These are phyloP conservation scores for Drosophila malerkotliana DNA, from an alignment of 1,140 invertebrate species.

Conservation along the genomic window DNA sequence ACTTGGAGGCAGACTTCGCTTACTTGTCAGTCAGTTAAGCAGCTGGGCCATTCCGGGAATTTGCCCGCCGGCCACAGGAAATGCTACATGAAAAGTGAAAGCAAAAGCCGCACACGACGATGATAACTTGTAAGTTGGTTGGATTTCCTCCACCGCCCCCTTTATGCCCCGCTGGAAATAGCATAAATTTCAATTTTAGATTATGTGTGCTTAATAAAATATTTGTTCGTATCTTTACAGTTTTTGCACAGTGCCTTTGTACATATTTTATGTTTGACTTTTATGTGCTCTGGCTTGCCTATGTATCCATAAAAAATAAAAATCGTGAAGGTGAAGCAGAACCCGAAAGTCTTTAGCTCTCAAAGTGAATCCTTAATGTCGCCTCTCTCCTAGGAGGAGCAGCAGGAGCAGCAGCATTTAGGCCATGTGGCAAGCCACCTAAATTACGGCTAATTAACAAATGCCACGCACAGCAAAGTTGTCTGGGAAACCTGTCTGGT, in stretches of 20 bases:
- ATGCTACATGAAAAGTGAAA: slow-evolving; percentile 65
- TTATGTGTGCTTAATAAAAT: slow-evolving; percentile 77
- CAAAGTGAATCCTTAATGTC: slow-evolving; percentile 31
- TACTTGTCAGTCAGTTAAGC: slow-evolving; percentile 72
- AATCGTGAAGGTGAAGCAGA: background rate
- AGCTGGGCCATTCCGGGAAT: slow-evolving; percentile 59
- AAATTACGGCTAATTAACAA: slow-evolving; percentile 69
- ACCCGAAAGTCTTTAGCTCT: background rate
- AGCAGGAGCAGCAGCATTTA: slow-evolving; percentile 15
- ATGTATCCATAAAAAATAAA: slow-evolving; percentile 6
- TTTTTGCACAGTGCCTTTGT: slow-evolving; percentile 1
- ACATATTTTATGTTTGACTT: slow-evolving; percentile 51
- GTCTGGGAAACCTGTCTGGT: slow-evolving; percentile 33
- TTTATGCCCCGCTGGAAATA: slow-evolving; percentile 40
- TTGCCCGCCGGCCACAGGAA: slow-evolving; percentile 60
- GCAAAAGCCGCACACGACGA: slow-evolving; percentile 54
- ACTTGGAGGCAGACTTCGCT: slow-evolving; percentile 45
- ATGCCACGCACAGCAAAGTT: slow-evolving; percentile 57
- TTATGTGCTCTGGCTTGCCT: slow-evolving; percentile 20
- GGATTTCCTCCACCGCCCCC: slow-evolving; percentile 16
- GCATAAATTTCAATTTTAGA: slow-evolving; percentile 80
- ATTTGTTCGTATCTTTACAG: slow-evolving; percentile 59
- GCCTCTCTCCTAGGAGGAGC: background rate
- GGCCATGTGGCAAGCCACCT: slow-evolving; percentile 35
- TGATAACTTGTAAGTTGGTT: slow-evolving; percentile 67